These are phyloP conservation scores for Leuciscus waleckii DNA, from an alignment of 2,797 vertebrate genomes.

Conservation along the genomic window DNA sequence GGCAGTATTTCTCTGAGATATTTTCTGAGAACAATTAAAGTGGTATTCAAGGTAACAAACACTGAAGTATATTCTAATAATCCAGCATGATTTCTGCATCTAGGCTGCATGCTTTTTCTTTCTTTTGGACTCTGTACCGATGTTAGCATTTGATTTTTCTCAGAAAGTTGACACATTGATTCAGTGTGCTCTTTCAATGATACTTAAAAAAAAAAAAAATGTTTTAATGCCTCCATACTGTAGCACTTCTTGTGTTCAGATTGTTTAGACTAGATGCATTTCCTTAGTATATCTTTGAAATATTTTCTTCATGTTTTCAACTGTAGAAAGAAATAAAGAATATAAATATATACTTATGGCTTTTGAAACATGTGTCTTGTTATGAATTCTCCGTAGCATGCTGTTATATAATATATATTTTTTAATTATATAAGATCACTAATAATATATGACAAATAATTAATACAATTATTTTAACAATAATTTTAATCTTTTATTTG, in stretches of 20 bases:
- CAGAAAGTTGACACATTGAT: conserved; percentile 53
- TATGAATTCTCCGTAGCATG: background rate
- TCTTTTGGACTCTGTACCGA: conserved; percentile 46
- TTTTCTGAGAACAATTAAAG: conserved; percentile 63
- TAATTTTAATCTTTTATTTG: background rate
- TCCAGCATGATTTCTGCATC: conserved; percentile 55
- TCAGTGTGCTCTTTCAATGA: conserved; percentile 49
- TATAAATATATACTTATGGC: conserved; percentile 45
- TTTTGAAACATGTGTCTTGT: conserved; percentile 15
- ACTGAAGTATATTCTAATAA: conserved; percentile 67
- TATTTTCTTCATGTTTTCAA: conserved; percentile 66
- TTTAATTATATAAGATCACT: background rate
- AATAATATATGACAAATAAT: background rate
- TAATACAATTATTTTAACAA: background rate
- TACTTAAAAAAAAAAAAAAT: background rate
- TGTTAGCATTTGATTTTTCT: conserved; percentile 58
- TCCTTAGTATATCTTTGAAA: conserved; percentile 67
- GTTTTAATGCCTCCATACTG: conserved; percentile 58
- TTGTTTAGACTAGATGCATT: conserved; percentile 42
- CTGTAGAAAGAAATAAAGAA: conserved; percentile 70
- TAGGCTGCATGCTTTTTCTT: conserved; percentile 61
- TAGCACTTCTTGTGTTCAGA: conserved; percentile 57
- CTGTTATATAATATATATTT: background rate
- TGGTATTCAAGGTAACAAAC: conserved; percentile 66
- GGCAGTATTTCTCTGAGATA: conserved; percentile 66